Base-by-base conservation (phyloP, 37 sponge, comb jelly and placozoan species). In the Oscarella lobularis region DNA sequence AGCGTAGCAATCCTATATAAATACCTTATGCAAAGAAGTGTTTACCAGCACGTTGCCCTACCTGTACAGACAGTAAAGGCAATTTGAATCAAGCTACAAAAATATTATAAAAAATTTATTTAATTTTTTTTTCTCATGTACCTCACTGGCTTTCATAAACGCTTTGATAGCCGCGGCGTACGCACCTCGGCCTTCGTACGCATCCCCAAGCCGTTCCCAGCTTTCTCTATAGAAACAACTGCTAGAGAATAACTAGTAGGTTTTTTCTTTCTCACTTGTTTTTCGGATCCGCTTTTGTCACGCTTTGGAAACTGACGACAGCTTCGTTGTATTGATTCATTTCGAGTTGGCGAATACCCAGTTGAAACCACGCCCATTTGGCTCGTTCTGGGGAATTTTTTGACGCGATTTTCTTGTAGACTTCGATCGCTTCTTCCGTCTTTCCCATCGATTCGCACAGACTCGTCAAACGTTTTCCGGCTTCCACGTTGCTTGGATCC, bases 131-230 rank as follows among this genome's bases (percentile, higher is more conserved):
- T 20, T 76, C 14, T 2, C 4, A 65, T 38, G 3, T 78, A 81
- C 92, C 81, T 91, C 82, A 0, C 82, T 68, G 48, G 81, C 82
- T 66, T 79, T 84, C 20, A 35, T 72, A 73, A 88, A 92, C 73
- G 90, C 73, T 33, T 83, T 85, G 27, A 92, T 78, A 6, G 90
- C 90, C 34, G 90, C 71, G 60, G 66, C 77, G 66, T 85, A 65
- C 71, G 89, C 87, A 1, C 93, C 93, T 66, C 93, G 71, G 4
- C 74, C 67, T 31, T 86, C 41, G 66, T 92, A 92, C 2, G 90
- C 87, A 48, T 92, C 90, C 68, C 83, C 93, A 30, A 92, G 41
- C 60, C 90, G 85, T 79, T 92, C 89, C 93, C 93, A 92, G 37
- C 83, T 79, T 29, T 81, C 72, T 34, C 83, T 82, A 48, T 48